A percentile compares a stretch with the other conserved stretches of the same genome.
Conservation (phyloP, 1,140 invertebrate genomes). For the Brachionus sp. region DNA sequence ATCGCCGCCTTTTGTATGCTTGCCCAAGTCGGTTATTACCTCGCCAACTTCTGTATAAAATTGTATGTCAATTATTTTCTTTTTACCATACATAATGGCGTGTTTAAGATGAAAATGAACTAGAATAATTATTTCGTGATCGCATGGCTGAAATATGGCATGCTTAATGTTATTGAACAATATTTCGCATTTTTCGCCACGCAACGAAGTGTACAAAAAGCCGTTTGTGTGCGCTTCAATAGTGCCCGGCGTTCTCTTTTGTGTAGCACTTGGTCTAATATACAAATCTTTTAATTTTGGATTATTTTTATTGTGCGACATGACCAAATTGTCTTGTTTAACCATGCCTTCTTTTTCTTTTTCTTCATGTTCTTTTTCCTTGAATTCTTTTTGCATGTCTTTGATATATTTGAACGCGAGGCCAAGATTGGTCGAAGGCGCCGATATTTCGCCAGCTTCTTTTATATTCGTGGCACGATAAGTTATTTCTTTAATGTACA, state of each 20-base stretch:
- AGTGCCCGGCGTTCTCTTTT: constrained; percentile 84
- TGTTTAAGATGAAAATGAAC: constrained; percentile 95
- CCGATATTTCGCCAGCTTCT: constrained; percentile 89
- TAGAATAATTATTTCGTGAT: constrained; percentile 98
- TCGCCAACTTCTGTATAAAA: constrained; percentile 99
- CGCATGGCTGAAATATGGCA: constrained; percentile 98
- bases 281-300: constrained; percentile 97
- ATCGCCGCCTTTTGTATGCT: constrained; percentile 99
- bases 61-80: constrained; percentile 97
- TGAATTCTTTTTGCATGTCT: constrained; percentile 98
- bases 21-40: constrained; percentile 97
- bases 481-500: constrained; percentile 55
- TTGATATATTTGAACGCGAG: constrained; percentile 95
- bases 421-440: constrained; percentile 90
- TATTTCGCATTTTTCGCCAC: constrained; percentile 98
- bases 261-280: constrained; percentile 95
- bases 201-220: constrained; percentile 93
- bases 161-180: constrained; percentile 99
- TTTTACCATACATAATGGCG: constrained; percentile 98
- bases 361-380: constrained; percentile 95
- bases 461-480: constrained; percentile 95
- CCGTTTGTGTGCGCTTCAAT: constrained; percentile 95
- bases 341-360: constrained; percentile 92
- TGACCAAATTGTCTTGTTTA: constrained; percentile 93
- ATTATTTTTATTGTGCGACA: constrained; percentile 87